phyloP scores from a whole-genome alignment of 1,140 invertebrate species.

The Dolichoris vasculosae region DNA sequence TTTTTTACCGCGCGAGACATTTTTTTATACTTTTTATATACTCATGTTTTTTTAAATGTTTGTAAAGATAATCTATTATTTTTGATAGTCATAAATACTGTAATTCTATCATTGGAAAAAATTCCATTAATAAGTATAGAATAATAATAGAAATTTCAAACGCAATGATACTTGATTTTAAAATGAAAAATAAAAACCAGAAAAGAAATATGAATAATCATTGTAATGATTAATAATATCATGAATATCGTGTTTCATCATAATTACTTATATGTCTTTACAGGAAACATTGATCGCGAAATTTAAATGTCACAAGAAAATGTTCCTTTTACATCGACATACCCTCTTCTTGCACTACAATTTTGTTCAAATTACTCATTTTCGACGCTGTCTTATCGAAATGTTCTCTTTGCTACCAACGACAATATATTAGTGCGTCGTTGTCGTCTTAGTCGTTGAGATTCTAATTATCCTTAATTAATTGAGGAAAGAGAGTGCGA shows the following conservation, averaged over 20 bases:
- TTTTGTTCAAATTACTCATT: not conserved
- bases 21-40: too few species aligned
- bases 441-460: conserved; percentile 51
- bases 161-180: not conserved
- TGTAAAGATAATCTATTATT: too few species aligned
- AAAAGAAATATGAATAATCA: not conserved
- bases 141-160: not conserved
- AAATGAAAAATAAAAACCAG: too few species aligned
- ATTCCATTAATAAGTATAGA: not conserved
- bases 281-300: not conserved
- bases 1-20: too few species aligned
- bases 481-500: conserved; percentile 59
- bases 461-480: conserved; percentile 69
- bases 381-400: not conserved
- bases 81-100: too few species aligned
- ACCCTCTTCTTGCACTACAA: not conserved
- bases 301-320: not conserved
- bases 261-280: not conserved
- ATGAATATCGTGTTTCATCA: not conserved
- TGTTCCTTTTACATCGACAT: not conserved
- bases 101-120: too few species aligned
- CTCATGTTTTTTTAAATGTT: too few species aligned
- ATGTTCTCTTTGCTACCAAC: not conserved
- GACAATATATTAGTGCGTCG: not conserved
- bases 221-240: not conserved